Evolutionary conservation across 1,140 invertebrate species (phyloP).

Genomic region (Physella acuta): DNA sequence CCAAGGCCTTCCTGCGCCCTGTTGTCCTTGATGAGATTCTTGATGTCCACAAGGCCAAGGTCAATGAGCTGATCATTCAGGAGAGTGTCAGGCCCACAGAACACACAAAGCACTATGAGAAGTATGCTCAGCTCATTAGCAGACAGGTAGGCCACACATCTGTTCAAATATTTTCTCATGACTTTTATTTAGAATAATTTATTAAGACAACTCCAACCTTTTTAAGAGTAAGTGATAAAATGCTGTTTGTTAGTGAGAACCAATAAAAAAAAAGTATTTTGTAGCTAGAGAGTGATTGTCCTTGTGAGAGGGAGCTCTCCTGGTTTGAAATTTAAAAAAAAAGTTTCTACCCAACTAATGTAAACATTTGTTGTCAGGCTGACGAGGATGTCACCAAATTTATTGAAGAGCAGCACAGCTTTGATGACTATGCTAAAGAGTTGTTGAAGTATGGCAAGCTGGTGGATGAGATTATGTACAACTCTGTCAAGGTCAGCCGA

Average conservation of each 20-base stretch:
- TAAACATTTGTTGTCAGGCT: too few relatives aligned
- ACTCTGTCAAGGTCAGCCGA: constrained; percentile 47
- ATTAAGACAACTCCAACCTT: too few relatives aligned
- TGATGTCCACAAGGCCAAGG: constrained; percentile 49
- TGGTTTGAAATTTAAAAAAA: too few relatives aligned
- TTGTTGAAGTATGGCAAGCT: constrained; percentile 57
- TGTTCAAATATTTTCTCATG: too few relatives aligned
- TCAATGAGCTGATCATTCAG: constrained; percentile 48
- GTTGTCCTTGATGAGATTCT: constrained; percentile 57
- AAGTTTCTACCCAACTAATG: too few relatives aligned
- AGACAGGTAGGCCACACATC: constrained; percentile 64
- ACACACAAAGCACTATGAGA: constrained; percentile 65
- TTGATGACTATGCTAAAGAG: constrained; percentile 58
- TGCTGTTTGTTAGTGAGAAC: too few relatives aligned
- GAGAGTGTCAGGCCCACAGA: constrained; percentile 55
- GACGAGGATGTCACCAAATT: constrained; percentile 70
- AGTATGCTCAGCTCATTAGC: constrained; percentile 78
- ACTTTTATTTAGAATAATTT: too few relatives aligned
- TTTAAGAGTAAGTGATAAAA: too few relatives aligned
- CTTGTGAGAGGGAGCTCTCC: too few relatives aligned
- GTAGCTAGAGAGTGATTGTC: too few relatives aligned
- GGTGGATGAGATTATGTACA: constrained; percentile 58
- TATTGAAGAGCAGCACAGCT: constrained; percentile 64
- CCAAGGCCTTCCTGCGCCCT: constrained; percentile 53
- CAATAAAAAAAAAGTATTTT: too few relatives aligned